Evolutionary conservation across 2,113 vertebrate species (phyloP).

Genomic region (Meleagris gallopavo): DNA sequence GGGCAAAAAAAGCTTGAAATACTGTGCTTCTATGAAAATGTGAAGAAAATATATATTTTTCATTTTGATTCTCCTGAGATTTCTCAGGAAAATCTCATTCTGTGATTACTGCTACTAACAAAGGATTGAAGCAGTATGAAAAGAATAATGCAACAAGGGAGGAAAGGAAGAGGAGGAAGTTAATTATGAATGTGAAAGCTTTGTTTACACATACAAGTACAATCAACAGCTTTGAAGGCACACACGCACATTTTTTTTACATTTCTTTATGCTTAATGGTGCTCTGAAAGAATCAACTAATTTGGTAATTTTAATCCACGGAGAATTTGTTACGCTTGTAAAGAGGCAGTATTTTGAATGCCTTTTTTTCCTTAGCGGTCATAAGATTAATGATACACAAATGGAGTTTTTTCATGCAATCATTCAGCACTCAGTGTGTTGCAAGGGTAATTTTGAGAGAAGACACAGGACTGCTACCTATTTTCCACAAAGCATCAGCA

Average conservation of each 20-base stretch:
- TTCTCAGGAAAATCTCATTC: conserved; percentile 25
- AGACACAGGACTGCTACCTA: background rate
- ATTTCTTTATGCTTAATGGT: conserved; percentile 32
- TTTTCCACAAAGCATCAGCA: background rate
- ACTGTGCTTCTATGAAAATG: background rate
- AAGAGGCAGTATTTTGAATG: conserved; percentile 39
- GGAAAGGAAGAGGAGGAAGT: conserved; percentile 25
- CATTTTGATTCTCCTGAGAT: conserved; percentile 16
- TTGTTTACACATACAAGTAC: conserved; percentile 37
- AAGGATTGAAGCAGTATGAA: conserved; percentile 6
- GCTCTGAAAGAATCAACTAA: conserved; percentile 5
- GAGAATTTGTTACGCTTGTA: conserved; percentile 25
- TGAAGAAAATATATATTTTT: background rate
- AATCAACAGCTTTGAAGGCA: conserved; percentile 38
- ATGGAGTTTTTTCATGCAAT: background rate
- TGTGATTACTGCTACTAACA: conserved; percentile 24
- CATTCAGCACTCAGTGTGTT: background rate
- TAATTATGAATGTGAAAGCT: conserved; percentile 51
- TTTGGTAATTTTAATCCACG: conserved; percentile 37
- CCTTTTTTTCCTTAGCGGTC: background rate
- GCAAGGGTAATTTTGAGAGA: background rate
- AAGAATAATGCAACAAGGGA: conserved; percentile 27
- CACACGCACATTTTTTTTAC: conserved; percentile 12
- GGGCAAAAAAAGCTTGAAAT: background rate
- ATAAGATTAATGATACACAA: conserved; percentile 13